These are phyloP conservation scores for Choloepus didactylus DNA, from an alignment of 2,797 vertebrate genomes.

Conservation along the genomic window DNA sequence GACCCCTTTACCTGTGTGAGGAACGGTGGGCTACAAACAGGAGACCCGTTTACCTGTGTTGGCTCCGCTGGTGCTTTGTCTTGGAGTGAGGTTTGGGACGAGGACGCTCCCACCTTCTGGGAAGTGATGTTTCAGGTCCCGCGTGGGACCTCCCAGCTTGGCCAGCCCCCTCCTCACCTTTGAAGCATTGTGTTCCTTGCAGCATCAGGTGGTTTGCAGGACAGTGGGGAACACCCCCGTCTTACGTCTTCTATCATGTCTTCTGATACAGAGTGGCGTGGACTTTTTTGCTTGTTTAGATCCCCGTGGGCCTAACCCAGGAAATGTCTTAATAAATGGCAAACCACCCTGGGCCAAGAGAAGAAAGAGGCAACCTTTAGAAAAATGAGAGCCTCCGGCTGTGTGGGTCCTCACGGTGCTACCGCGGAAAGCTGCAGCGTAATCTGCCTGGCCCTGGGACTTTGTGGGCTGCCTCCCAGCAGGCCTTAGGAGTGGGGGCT, in stretches of 20 bases:
- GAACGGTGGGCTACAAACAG: too few relatives aligned
- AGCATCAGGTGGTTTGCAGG: not conserved
- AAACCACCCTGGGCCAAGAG: not conserved
- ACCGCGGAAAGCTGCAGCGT: not conserved
- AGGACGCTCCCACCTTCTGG: not conserved
- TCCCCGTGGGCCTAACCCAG: not conserved
- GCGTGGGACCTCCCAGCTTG: rapidly evolving
- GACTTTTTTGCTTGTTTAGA: not conserved
- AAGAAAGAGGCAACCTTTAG: not conserved
- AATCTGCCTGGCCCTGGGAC: not conserved
- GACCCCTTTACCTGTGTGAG: too few relatives aligned
- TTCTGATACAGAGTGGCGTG: not conserved
- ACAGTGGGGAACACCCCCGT: rapidly evolving
- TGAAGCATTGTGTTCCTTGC: not conserved
- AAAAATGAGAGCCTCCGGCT: not conserved
- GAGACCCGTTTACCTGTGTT: rapidly evolving
- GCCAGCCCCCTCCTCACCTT: not conserved
- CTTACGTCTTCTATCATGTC: not conserved
- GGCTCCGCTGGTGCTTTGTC: not conserved
- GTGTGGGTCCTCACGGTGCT: rapidly evolving
- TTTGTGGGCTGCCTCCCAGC: not conserved
- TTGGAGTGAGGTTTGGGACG: not conserved
- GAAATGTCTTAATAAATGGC: not conserved
- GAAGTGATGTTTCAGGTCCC: not conserved
- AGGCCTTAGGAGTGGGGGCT: not conserved